Conservation (phyloP, 1,140 invertebrate species). For the Nymphalis io region DNA sequence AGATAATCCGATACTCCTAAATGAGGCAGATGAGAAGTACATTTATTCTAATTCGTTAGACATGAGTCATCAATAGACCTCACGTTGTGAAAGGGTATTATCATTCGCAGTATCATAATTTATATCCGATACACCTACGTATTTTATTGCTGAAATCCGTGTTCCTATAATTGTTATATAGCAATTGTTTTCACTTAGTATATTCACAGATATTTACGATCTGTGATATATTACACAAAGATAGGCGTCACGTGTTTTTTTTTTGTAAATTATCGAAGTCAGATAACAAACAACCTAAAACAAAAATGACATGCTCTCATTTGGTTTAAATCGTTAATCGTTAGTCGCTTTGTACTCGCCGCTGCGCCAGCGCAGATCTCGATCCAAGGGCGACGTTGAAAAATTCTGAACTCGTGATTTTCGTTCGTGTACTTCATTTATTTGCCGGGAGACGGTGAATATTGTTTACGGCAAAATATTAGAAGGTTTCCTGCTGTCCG, state of each 20-base stretch:
- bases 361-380: slow-evolving; percentile 57
- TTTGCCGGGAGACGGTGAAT: slow-evolving; percentile 62
- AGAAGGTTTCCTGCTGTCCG: slow-evolving; percentile 39
- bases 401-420: slow-evolving; percentile 76
- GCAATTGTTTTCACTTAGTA: not conserved
- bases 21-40: slow-evolving; percentile 30
- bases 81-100: slow-evolving; percentile 26
- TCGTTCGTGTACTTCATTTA: slow-evolving; percentile 75
- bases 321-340: slow-evolving; percentile 69
- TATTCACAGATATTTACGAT: not conserved
- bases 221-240: slow-evolving; percentile 1
- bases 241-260: slow-evolving; percentile 9
- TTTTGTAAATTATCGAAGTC: slow-evolving; percentile 32
- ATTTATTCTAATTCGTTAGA: slow-evolving; percentile 33
- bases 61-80: slow-evolving; percentile 33
- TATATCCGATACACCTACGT: slow-evolving; percentile 12
- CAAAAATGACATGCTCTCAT: slow-evolving; percentile 63
- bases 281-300: slow-evolving; percentile 51
- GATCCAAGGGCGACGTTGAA: slow-evolving; percentile 70
- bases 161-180: slow-evolving; percentile 19
- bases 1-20: slow-evolving; percentile 35
- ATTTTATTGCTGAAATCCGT: slow-evolving; percentile 8
- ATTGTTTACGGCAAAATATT: slow-evolving; percentile 62
- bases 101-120: slow-evolving; percentile 16
- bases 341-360: slow-evolving; percentile 64